These are phyloP conservation scores for Tinamus guttatus DNA, from an alignment of 2,113 vertebrate genomes.

Conservation along the genomic window DNA sequence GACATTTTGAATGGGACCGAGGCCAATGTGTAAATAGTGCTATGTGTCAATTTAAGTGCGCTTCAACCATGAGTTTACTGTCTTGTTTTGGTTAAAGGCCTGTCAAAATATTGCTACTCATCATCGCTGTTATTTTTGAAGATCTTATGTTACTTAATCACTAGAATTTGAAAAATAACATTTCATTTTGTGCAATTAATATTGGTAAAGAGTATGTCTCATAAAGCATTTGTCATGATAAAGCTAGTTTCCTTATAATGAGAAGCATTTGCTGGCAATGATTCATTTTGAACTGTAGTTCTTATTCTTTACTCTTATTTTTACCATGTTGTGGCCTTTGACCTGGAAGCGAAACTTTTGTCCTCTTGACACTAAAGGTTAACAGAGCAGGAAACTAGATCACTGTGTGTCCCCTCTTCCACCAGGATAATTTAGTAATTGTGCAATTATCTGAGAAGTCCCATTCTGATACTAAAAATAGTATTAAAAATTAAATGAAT, in stretches of 20 bases:
- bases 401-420: conserved; percentile 77
- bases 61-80: background rate
- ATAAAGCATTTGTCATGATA: conserved; percentile 16
- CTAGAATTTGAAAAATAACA: background rate
- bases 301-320: conserved; percentile 84
- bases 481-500: conserved; percentile 78
- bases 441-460: conserved; percentile 88
- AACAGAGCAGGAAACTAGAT: conserved; percentile 92
- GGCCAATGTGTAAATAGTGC: background rate
- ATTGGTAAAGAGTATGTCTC: background rate
- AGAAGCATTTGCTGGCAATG: conserved; percentile 78
- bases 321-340: conserved; percentile 90
- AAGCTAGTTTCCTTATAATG: conserved; percentile 69
- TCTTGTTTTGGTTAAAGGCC: background rate
- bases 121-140: background rate
- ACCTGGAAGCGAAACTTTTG: conserved; percentile 89
- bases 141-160: background rate
- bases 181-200: background rate
- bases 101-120: background rate
- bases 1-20: background rate
- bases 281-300: conserved; percentile 77
- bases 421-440: conserved; percentile 91
- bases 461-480: conserved; percentile 89
- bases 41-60: background rate
- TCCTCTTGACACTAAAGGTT: conserved; percentile 89